Conservation (phyloP, 2,888 invertebrate species). For the Charanyca ferruginea region DNA sequence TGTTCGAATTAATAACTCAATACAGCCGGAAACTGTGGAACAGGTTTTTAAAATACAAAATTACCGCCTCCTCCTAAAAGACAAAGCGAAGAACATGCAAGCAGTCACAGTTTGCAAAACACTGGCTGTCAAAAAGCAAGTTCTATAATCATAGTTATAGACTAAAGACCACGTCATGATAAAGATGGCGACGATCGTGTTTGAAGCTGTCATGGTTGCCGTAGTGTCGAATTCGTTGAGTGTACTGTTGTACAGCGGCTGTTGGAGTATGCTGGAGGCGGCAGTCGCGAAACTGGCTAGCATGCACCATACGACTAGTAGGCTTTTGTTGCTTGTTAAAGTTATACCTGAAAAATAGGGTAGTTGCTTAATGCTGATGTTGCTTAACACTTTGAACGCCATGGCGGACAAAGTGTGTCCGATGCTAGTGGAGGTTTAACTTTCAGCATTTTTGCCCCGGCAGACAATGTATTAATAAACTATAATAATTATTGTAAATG, state of each 20-base stretch:
- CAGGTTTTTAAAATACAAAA: conserved; percentile 5
- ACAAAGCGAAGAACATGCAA: conserved; percentile 79
- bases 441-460: too few species aligned
- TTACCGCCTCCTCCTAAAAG: conserved; percentile 82
- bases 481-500: too few species aligned
- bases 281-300: conserved; percentile 84
- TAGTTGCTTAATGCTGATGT: not conserved
- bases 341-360: conserved; percentile 79
- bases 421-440: too few species aligned
- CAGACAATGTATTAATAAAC: too few species aligned
- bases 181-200: conserved; percentile 80
- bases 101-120: conserved; percentile 81
- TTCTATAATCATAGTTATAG: conserved; percentile 82
- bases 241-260: conserved; percentile 84
- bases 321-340: conserved; percentile 78
- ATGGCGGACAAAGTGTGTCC: too few species aligned
- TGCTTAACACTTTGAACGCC: too few species aligned
- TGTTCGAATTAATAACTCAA: not conserved
- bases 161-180: conserved; percentile 82
- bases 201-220: conserved; percentile 85
- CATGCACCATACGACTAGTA: conserved; percentile 86
- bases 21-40: conserved; percentile 4
- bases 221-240: conserved; percentile 87
- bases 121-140: conserved; percentile 84
- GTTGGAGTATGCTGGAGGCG: conserved; percentile 81